Percentiles rank a stretch among this genome's conserved stretches.
Conservation (phyloP, 2,888 invertebrate genomes). For the Ypsolopha scabrella region DNA sequence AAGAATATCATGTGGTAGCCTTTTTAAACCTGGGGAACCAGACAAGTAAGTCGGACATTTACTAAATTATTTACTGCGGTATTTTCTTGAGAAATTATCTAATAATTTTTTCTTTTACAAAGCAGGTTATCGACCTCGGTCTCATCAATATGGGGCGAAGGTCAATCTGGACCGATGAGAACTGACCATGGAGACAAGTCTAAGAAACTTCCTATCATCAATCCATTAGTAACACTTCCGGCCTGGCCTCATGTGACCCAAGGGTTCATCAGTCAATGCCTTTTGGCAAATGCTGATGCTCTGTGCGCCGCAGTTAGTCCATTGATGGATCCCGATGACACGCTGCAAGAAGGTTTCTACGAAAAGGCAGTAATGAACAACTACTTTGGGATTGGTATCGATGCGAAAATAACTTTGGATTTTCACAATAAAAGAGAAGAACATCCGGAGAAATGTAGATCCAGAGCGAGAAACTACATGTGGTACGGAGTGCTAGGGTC, state of each 20-base stretch:
- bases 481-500: slow-evolving; percentile 90
- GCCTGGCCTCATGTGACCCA: slow-evolving; percentile 87
- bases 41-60: slow-evolving; percentile 58
- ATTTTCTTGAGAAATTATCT: too few relatives aligned
- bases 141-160: slow-evolving; percentile 65
- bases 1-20: slow-evolving; percentile 91
- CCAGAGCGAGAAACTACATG: slow-evolving; percentile 95
- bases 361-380: slow-evolving; percentile 99
- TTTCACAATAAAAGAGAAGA: slow-evolving; percentile 98
- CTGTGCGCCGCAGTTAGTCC: slow-evolving; percentile 97
- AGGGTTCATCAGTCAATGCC: slow-evolving; percentile 94
- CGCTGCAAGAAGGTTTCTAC: slow-evolving; percentile 87
- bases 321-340: slow-evolving; percentile 92
- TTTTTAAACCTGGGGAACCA: slow-evolving; percentile 80
- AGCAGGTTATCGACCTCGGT: slow-evolving; percentile 62
- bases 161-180: slow-evolving; percentile 31
- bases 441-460: slow-evolving; percentile 95
- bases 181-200: slow-evolving; percentile 68
- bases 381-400: slow-evolving; percentile 98
- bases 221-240: slow-evolving; percentile 87
- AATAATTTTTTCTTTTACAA: too few relatives aligned
- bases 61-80: too few relatives aligned
- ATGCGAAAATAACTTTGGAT: slow-evolving; percentile 96
- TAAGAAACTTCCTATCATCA: slow-evolving; percentile 88
- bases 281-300: slow-evolving; percentile 95